Evolutionary conservation across 1,140 invertebrate genomes (phyloP), one percentile per base, ranked within the genome.

Genomic region (Asobara japonica): DNA sequence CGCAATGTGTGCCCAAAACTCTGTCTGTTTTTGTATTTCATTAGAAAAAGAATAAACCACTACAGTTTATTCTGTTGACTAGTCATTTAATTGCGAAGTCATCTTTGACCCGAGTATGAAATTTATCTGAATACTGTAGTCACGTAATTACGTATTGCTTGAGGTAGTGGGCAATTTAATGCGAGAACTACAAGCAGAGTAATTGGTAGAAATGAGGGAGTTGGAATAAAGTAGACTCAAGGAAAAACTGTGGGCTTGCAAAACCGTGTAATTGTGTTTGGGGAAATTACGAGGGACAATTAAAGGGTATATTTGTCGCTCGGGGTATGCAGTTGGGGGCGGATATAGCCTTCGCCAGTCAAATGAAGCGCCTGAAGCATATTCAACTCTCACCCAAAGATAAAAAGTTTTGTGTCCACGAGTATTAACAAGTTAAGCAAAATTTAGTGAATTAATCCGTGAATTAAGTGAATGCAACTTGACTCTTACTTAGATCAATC

Each of bases 51-150:
- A n/a, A n/a, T n/a, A n/a, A n/a, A 36, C 5, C 31, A 36, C 31
- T n/a, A 36, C 31, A 36, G 31, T 36, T 36, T 36, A 5, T 6
- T 3, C 27, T 16, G 61, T 8, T 18, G 61, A 64, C 3, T 11
- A 64, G 61, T 64, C 29, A 18, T 64, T 64, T 36, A 29, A 4
- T 64, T 64, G 16, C 10, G 29, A 31, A 64, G 27, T 31, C 13
- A 66, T 16, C 41, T 66, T 66, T 31, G 18, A 20, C 20, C 22
- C 22, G 3, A 36, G 30, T 27, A 22, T n/a, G 31, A 66, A 66
- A 31, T 41, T 38, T 20, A 66, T 66, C 36, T 8, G 33, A 33
- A 66, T 22, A 66, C 41, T 66, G 30, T 66, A 38, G n/a, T 66
- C 64, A 38, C 16, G 64, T 66, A 66, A 66, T 66, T 66, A 41